Base-by-base conservation (phyloP, 2,797 vertebrate species). In the Syngnathus rostellatus region DNA sequence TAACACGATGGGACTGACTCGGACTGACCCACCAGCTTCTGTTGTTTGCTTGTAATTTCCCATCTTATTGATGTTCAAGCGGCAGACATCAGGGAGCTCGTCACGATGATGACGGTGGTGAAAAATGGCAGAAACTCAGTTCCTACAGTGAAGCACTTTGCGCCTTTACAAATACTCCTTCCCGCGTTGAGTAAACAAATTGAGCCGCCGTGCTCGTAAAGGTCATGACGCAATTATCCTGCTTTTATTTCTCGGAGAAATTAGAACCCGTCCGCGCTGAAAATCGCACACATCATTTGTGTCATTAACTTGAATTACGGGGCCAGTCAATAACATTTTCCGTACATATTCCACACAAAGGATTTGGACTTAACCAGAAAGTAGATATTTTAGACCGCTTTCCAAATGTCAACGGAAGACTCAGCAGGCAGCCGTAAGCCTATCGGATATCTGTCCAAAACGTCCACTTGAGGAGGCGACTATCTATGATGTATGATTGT, bases 281-380 rank as follows among this genome's bases (percentile, higher is more conserved):
- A 40, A 21, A 61, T 61, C 10, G 39, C 39, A 1, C 39, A 50
- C 72, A 63, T 69, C 68, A 55, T 77, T 77, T 70, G 65, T 63
- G 67, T 57, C 58, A 61, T 70, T 66, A 67, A 60, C 65, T 61
- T 70, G 73, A 69, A 71, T 74, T 60, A 62, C 66, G 58, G 66
- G 71, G 65, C 50, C 55, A 8, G 77, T 85, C 81, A 72, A 81
- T 85, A 65, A 77, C 17, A 67, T 76, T 61, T 83, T 77, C 39
- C 23, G 19, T 21, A 83, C 75, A 80, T 86, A 84, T 76, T 21
- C 66, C 16, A 48, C 65, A 69, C 62, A 82, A 73, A 81, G 72
- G 70, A 72, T 63, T 63, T 72, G 8, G 59, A 46, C 63, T 54
- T 68, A 12, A 68, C 79, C 78, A 74, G 63, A 69, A 78, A 79